Percentiles rank a stretch among this genome's conserved stretches.
These are phyloP conservation scores for Taurulus bubalis DNA, from an alignment of 2,113 vertebrate species.

Conservation along the genomic window DNA sequence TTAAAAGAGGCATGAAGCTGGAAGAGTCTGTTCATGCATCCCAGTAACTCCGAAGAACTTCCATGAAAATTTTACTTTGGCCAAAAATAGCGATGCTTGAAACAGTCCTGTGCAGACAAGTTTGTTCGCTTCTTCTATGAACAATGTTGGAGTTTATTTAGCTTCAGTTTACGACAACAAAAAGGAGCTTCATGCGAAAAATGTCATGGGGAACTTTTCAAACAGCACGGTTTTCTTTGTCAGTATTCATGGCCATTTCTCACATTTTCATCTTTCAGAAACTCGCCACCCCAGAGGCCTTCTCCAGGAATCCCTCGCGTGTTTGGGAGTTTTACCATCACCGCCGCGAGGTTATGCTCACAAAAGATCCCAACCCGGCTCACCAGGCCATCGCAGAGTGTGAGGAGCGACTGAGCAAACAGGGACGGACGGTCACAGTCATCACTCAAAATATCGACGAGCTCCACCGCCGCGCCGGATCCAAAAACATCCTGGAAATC, in stretches of 20 bases:
- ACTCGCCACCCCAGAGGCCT: constrained; percentile 91
- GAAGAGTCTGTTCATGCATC: neutral
- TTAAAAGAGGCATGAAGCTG: neutral
- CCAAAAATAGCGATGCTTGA: constrained; percentile 9
- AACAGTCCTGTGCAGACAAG: neutral
- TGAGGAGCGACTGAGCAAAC: constrained; percentile 87
- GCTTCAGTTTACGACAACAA: neutral
- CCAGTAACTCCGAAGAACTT: neutral
- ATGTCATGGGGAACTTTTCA: neutral
- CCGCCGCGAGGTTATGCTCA: constrained; percentile 91
- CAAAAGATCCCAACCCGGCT: constrained; percentile 89
- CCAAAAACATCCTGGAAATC: constrained; percentile 91
- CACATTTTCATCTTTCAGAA: constrained; percentile 73
- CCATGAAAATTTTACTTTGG: neutral
- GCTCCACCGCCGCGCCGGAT: constrained; percentile 92
- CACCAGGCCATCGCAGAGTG: constrained; percentile 92
- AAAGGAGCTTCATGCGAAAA: neutral
- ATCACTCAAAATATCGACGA: constrained; percentile 98
- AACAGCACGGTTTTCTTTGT: neutral
- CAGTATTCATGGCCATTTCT: neutral
- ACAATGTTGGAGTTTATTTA: neutral
- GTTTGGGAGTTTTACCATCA: constrained; percentile 99
- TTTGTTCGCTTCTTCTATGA: neutral
- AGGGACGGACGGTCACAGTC: constrained; percentile 89
- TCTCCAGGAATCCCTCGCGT: constrained; percentile 90